Conservation (phyloP, 2,797 vertebrate species). For the Rhadinocentrus ornatus region DNA sequence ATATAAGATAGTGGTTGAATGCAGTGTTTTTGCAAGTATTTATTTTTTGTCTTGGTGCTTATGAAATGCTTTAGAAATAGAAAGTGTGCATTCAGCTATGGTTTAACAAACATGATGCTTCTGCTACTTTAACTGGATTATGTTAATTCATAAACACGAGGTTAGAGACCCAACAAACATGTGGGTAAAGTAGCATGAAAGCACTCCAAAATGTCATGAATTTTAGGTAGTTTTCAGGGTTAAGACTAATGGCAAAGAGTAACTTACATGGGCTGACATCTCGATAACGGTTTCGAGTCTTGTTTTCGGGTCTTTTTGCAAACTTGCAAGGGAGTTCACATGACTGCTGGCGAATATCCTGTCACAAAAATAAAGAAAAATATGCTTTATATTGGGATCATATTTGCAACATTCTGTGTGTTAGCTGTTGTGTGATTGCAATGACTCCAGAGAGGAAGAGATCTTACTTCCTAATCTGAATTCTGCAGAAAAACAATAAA, state of each 20-base stretch:
- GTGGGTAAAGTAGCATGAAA: no score
- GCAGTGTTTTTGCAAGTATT: neutral
- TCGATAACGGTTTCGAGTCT: conserved; percentile 97
- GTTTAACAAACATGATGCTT: neutral
- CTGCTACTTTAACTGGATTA: neutral
- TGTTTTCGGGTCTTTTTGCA: conserved; percentile 96
- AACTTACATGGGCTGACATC: conserved; percentile 99
- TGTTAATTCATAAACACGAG: conserved; percentile 18
- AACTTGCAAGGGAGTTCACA: conserved; percentile 96
- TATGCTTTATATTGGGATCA: neutral
- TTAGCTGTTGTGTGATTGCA: neutral
- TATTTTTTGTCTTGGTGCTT: neutral
- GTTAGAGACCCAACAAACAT: conserved; percentile 1
- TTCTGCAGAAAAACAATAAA: conserved; percentile 6
- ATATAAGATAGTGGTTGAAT: neutral
- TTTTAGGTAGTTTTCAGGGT: neutral
- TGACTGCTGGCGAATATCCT: conserved; percentile 96
- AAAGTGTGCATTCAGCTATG: neutral
- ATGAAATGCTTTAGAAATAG: neutral
- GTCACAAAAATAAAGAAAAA: conserved; percentile 51
- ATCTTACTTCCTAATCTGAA: conserved; percentile 6
- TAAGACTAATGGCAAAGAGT: neutral
- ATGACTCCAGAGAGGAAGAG: neutral
- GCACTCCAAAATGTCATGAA: neutral
- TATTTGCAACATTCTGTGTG: neutral